Conservation (phyloP, 1,140 invertebrate species). For the Zaprionus nigranus region DNA sequence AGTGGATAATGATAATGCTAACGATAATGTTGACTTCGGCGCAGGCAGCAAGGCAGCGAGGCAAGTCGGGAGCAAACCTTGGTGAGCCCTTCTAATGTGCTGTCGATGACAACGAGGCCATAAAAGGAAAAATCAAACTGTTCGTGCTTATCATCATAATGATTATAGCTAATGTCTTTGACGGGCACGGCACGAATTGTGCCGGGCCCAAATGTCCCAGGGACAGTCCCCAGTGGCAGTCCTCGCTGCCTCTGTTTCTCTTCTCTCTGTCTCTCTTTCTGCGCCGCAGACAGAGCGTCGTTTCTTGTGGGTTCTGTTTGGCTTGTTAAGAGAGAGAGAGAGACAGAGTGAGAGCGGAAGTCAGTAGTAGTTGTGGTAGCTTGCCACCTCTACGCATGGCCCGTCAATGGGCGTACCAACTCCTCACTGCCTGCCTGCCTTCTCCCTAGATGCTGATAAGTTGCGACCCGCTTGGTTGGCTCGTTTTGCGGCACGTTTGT, state of each 20-base stretch:
- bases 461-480: constrained; percentile 57
- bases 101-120: constrained; percentile 70
- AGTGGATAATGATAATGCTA: constrained; percentile 13
- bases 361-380: background rate
- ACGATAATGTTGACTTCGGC: constrained; percentile 9
- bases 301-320: background rate
- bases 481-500: constrained; percentile 65
- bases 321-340: background rate
- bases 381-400: constrained; percentile 39
- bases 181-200: constrained; percentile 17
- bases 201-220: constrained; percentile 30
- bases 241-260: background rate
- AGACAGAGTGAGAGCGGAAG: background rate
- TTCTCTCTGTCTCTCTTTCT: constrained; percentile 19
- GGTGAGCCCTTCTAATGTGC: constrained; percentile 32
- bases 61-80: background rate
- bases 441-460: constrained; percentile 66
- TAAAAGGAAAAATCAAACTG: constrained; percentile 77
- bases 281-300: constrained; percentile 22
- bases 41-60: constrained; percentile 5
- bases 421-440: background rate
- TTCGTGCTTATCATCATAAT: constrained; percentile 82
- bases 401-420: constrained; percentile 65
- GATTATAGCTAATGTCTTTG: constrained; percentile 75
- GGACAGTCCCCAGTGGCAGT: constrained; percentile 35